These are phyloP conservation scores for Leucopsar rothschildi DNA, from an alignment of 2,113 vertebrate genomes.

Conservation along the genomic window DNA sequence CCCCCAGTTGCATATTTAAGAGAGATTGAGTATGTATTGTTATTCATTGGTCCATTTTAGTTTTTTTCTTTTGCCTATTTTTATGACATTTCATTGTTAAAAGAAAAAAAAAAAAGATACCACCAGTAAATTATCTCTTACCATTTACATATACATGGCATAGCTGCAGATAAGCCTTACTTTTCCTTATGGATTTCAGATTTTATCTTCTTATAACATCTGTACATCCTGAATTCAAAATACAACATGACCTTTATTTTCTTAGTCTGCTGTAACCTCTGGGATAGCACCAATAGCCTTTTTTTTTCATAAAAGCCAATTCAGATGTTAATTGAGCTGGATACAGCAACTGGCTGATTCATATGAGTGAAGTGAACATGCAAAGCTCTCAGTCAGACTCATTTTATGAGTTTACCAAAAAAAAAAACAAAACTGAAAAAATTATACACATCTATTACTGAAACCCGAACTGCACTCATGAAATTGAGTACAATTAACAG, in stretches of 20 bases:
- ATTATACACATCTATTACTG: background rate
- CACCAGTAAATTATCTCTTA: conserved; percentile 23
- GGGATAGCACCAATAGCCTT: background rate
- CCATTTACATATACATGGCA: conserved; percentile 7
- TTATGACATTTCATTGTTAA: conserved; percentile 30
- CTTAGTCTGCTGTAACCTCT: conserved; percentile 4
- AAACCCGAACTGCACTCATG: background rate
- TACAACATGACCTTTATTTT: conserved; percentile 26
- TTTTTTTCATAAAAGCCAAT: background rate
- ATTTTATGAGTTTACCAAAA: background rate
- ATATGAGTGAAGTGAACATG: background rate
- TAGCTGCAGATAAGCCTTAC: background rate
- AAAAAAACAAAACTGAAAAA: background rate
- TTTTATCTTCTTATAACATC: conserved; percentile 21
- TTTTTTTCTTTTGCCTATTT: conserved; percentile 26
- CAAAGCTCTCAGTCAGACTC: background rate
- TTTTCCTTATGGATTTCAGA: background rate
- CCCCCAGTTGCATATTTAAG: conserved; percentile 6
- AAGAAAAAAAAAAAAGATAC: background rate
- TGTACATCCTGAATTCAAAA: conserved; percentile 15
- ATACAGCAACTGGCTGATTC: background rate
- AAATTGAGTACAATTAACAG: background rate
- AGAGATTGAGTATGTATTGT: conserved; percentile 8
- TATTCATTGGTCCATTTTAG: conserved; percentile 29
- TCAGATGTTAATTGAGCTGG: conserved; percentile 29